These are phyloP conservation scores for Apis cerana DNA, from an alignment of 1,140 invertebrate genomes.

Conservation along the genomic window DNA sequence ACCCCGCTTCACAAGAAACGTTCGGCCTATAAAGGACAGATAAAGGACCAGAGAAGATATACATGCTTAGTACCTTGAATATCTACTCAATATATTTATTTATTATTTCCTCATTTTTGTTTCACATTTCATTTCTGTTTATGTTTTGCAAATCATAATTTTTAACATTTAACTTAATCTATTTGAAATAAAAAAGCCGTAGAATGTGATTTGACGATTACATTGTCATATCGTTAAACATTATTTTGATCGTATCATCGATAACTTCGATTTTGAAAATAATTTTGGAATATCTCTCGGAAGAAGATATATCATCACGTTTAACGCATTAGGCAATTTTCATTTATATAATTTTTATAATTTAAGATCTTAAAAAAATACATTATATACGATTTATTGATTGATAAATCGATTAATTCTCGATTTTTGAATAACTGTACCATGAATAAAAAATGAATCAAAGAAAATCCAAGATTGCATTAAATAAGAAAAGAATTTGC, in stretches of 20 bases:
- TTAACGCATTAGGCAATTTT: no score
- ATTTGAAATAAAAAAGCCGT: no score
- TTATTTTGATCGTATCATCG: no score
- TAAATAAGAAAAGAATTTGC: background rate
- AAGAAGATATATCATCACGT: no score
- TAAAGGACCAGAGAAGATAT: background rate
- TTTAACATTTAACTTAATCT: no score
- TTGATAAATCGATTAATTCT: background rate
- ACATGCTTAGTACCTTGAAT: background rate
- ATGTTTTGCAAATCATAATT: no score
- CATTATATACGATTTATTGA: background rate
- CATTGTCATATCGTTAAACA: no score
- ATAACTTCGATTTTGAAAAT: no score
- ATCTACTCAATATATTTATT: background rate
- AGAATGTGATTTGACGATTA: no score
- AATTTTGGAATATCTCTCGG: background rate
- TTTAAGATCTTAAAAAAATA: no score
- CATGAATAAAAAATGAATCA: background rate
- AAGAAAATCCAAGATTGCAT: background rate
- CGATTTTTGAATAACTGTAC: background rate
- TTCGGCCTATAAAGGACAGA: background rate
- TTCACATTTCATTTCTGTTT: background rate
- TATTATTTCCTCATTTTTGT: background rate
- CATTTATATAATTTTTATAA: no score
- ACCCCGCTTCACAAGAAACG: slow-evolving; percentile 4